A percentile compares a stretch with the other conserved stretches of the same genome.
Evolutionary conservation across 2,113 vertebrate genomes (phyloP).

Genomic region (Holacanthus passer): DNA sequence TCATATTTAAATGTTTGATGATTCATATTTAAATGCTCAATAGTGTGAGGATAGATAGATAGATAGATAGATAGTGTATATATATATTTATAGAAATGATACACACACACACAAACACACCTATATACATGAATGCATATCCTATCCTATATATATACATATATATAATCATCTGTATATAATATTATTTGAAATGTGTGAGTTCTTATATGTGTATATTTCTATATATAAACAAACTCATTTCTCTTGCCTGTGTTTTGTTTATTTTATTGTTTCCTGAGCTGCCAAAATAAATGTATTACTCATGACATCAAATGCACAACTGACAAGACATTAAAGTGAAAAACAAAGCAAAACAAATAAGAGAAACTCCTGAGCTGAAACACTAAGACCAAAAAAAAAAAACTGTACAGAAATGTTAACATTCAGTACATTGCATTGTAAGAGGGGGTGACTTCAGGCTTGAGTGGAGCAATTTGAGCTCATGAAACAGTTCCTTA

Average conservation of each 20-base stretch:
- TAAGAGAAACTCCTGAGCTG: constrained; percentile 50
- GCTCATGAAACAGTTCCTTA: constrained; percentile 65
- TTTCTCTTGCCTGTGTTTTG: neutral
- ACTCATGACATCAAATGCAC: constrained; percentile 25
- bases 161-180: no score
- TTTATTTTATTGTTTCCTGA: constrained; percentile 1
- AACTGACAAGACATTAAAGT: constrained; percentile 43
- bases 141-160: no score
- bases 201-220: neutral
- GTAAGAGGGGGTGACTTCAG: constrained; percentile 56
- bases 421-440: constrained; percentile 44
- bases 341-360: constrained; percentile 61
- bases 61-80: neutral
- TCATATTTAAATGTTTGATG: constrained; percentile 51
- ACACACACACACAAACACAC: no score
- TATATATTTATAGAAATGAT: no score
- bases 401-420: constrained; percentile 11
- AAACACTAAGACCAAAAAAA: constrained; percentile 15
- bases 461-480: constrained; percentile 43
- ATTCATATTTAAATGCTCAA: constrained; percentile 18
- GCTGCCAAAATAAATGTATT: constrained; percentile 5
- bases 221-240: neutral
- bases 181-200: no score
- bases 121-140: no score
- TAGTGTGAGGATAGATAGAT: constrained; percentile 9